Evolutionary conservation across 2,888 invertebrate species (phyloP), one percentile per base, ranked within the genome.

Genomic region (Stenchaetothrips biformis): DNA sequence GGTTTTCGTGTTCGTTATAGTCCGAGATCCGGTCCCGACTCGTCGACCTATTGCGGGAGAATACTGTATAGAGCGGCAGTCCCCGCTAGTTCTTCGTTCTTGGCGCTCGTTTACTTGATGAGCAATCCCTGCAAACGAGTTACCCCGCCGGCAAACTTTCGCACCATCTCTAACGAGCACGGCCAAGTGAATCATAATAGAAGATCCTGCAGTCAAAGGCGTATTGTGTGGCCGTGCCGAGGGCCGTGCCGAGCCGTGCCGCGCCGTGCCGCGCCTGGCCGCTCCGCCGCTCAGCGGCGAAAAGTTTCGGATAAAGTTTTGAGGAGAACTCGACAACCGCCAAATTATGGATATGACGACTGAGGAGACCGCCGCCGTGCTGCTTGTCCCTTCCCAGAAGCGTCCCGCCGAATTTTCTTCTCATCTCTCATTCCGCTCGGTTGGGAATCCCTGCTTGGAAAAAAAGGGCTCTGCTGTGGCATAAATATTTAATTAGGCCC

Each of bases 261-360:
- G 16, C 13, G 53, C 13, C 53, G 16, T 18, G 53, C 53, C 53
- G 16, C 8, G 13, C 53, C 53, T 4, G 16, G 53, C 53, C 16
- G 53, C 13, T 9, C 9, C 53, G 53, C 53, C 4, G 53, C 53
- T 53, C 53, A 4, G 53, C 53, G 13, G 67, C 67, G 21, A 74
- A 74, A 74, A 74, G 67, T 74, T 74, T 74, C 11, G 67, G 11
- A 74, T 74, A 74, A 74, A 74, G 67, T 74, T 74, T 74, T 74
- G 25, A 74, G 21, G 25, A 74, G 67, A 74, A 25, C 67, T 11
- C 67, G 67, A 74, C 67, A 74, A 21, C 67, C 67, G 67, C 67
- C 11, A 25, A 21, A 74, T 74, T 74, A 25, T 74, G 67, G 67
- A 67, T 74, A 25, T 21, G 67, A n/a, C 25, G 25, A 25, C 21